Conservation (phyloP, 2,888 invertebrate species). For the Deilephila elpenor region DNA sequence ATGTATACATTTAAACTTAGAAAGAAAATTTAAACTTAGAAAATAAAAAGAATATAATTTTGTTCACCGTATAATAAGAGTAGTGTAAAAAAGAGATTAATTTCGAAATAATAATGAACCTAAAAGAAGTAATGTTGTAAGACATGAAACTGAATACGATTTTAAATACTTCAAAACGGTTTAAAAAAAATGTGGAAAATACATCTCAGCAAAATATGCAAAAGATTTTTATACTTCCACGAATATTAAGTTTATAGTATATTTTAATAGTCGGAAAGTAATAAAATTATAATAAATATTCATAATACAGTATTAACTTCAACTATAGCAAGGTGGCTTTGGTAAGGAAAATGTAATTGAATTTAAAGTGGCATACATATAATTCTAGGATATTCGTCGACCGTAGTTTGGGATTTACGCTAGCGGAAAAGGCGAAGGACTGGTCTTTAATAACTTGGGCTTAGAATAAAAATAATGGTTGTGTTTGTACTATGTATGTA, state of each 20-base stretch:
- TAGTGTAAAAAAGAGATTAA: too few species aligned
- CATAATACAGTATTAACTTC: not conserved
- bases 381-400: conserved; percentile 24
- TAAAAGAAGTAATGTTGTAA: too few species aligned
- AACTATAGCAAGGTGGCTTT: not conserved
- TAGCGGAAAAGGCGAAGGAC: conserved; percentile 24
- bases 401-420: conserved; percentile 21
- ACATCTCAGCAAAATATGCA: too few species aligned
- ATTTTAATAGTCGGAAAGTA: not conserved
- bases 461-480: conserved; percentile 30
- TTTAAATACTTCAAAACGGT: too few species aligned
- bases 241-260: not conserved
- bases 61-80: too few species aligned
- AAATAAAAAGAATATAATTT: too few species aligned
- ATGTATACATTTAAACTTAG: too few species aligned
- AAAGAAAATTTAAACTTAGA: too few species aligned
- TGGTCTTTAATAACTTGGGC: conserved; percentile 27
- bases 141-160: too few species aligned
- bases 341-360: conserved; percentile 28
- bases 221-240: not conserved
- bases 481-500: conserved; percentile 29
- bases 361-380: conserved; percentile 28
- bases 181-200: too few species aligned
- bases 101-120: too few species aligned
- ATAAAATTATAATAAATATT: not conserved